Conservation (phyloP, 1,140 invertebrate species). For the Tetramorium alpestre region DNA sequence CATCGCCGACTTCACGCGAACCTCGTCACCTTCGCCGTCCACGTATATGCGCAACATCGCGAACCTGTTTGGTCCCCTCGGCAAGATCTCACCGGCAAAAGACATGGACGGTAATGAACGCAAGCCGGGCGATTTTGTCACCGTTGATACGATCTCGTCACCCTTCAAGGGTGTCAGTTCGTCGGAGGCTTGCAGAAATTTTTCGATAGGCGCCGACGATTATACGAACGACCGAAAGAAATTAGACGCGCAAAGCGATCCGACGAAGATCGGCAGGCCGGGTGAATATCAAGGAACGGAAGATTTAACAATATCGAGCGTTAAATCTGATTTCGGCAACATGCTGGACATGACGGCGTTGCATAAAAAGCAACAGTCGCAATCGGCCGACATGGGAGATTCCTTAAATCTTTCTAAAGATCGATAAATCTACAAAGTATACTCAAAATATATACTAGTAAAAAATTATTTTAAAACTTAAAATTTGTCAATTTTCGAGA, state of each 20-base stretch:
- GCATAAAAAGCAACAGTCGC: conserved; percentile 77
- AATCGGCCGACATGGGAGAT: conserved; percentile 75
- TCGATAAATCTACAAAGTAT: conserved; percentile 66
- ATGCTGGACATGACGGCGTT: conserved; percentile 81
- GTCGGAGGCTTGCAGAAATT: conserved; percentile 72
- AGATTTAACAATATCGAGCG: conserved; percentile 79
- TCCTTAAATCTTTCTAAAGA: conserved; percentile 83
- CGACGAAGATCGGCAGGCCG: conserved; percentile 72
- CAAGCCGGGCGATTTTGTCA: conserved; percentile 76
- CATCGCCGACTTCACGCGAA: conserved; percentile 82
- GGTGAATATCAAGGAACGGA: conserved; percentile 78
- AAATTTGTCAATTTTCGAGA: background rate
- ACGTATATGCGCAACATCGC: conserved; percentile 83
- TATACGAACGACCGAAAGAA: conserved; percentile 80
- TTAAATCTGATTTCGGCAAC: conserved; percentile 77
- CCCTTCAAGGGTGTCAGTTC: conserved; percentile 74
- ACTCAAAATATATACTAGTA: background rate
- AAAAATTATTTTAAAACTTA: background rate
- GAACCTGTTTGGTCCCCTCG: conserved; percentile 82
- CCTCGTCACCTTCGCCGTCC: conserved; percentile 79
- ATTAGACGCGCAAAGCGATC: conserved; percentile 67
- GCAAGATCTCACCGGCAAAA: conserved; percentile 75
- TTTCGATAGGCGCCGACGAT: conserved; percentile 71
- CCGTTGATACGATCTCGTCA: conserved; percentile 70
- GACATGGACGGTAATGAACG: conserved; percentile 74